Percentiles rank a stretch among this genome's conserved stretches.
phyloP scores from a whole-genome alignment of 2,113 vertebrate species.

The Mus musculus region DNA sequence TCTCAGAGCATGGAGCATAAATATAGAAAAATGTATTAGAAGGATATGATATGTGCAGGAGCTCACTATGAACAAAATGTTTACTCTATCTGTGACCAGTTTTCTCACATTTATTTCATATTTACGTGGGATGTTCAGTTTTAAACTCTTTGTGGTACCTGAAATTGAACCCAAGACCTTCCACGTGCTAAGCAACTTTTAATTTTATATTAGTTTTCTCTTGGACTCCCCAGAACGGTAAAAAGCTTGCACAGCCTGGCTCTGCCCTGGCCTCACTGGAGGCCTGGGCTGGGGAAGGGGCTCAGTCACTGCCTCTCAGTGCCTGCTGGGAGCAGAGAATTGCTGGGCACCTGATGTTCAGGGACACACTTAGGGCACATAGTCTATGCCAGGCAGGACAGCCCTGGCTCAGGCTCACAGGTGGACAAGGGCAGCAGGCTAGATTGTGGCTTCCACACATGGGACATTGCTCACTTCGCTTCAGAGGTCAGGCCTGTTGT shows the following conservation, averaged over 20 bases:
- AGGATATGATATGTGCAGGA: too few species aligned
- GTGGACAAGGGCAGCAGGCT: not conserved
- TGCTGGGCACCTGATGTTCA: not conserved
- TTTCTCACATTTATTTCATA: not conserved
- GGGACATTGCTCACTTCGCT: not conserved
- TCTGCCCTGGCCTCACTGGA: not conserved
- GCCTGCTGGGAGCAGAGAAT: not conserved
- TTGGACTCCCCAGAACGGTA: not conserved
- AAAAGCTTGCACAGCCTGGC: not conserved
- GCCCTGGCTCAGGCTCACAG: not conserved
- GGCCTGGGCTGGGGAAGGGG: not conserved
- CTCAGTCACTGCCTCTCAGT: not conserved
- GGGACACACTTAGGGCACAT: not conserved
- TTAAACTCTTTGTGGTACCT: not conserved
- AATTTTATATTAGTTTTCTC: not conserved
- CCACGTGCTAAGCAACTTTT: not conserved
- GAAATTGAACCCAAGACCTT: not conserved
- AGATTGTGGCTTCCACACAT: fast-evolving
- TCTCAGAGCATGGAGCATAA: not conserved
- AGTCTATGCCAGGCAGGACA: not conserved
- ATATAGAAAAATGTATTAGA: not conserved
- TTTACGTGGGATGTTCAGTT: not conserved
- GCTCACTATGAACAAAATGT: not conserved
- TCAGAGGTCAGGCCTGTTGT: not conserved
- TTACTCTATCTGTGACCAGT: not conserved